Percentiles rank a stretch among this genome's conserved stretches.
Conservation (phyloP, 53 echinoderm and acorn worm species). For the Astropecten irregularis region DNA sequence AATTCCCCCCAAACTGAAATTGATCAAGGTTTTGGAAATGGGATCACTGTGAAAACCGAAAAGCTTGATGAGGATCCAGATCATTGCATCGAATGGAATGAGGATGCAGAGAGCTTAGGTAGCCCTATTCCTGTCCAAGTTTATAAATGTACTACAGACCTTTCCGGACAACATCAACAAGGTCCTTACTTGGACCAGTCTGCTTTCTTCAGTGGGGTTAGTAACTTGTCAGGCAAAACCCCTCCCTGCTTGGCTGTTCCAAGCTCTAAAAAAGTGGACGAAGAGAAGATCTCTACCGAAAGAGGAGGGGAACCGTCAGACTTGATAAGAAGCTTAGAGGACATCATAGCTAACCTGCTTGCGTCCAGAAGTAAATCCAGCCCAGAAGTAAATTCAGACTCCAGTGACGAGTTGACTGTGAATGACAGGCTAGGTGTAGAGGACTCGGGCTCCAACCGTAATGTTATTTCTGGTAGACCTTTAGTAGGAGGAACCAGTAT, state of each 20-base stretch:
- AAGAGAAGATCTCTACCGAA: neutral
- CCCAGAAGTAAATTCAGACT: too few relatives aligned
- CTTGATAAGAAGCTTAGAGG: neutral
- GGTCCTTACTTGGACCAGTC: too few relatives aligned
- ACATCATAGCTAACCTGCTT: too few relatives aligned
- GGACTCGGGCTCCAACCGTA: too few relatives aligned
- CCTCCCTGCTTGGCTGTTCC: neutral
- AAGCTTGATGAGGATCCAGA: neutral
- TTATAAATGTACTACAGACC: too few relatives aligned
- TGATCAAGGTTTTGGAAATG: neutral
- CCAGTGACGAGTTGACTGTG: too few relatives aligned
- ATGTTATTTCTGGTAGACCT: too few relatives aligned
- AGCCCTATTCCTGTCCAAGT: too few relatives aligned
- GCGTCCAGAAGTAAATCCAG: too few relatives aligned
- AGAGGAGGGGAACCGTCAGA: neutral
- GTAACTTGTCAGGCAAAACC: neutral
- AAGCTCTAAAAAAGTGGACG: neutral
- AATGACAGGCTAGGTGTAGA: too few relatives aligned
- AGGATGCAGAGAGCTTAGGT: neutral
- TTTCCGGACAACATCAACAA: too few relatives aligned
- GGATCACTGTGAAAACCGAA: slow-evolving; percentile 26
- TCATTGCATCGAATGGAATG: neutral
- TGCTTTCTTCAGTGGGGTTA: neutral
- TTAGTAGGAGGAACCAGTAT: too few relatives aligned
- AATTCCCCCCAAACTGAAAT: neutral